Conservation (phyloP, 2,888 invertebrate genomes). For the Nomada flava region DNA sequence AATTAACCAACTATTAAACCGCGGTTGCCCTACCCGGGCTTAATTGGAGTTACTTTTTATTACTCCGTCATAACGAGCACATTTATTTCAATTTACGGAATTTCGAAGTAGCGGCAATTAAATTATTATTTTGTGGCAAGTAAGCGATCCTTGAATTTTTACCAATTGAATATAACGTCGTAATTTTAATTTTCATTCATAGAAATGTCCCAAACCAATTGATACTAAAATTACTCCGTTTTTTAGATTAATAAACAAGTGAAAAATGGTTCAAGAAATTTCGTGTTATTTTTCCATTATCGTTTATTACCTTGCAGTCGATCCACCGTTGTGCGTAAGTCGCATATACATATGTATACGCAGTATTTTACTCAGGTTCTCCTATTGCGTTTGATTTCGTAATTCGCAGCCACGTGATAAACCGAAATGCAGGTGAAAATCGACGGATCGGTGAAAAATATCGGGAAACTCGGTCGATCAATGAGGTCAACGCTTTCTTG, state of each 20-base stretch:
- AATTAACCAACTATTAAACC: slow-evolving; percentile 53
- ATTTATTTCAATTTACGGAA: background rate
- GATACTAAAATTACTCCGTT: too few species aligned
- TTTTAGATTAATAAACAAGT: too few species aligned
- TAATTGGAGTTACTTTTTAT: slow-evolving; percentile 35
- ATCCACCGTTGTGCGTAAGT: background rate
- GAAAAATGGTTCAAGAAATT: background rate
- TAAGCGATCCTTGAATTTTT: too few species aligned
- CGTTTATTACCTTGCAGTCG: background rate
- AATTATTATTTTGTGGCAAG: too few species aligned
- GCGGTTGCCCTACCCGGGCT: slow-evolving; percentile 1
- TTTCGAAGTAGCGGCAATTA: too few species aligned
- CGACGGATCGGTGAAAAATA: background rate
- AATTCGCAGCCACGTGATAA: too few species aligned
- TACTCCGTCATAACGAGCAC: background rate
- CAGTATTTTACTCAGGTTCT: background rate
- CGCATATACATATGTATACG: too few species aligned
- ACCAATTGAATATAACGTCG: too few species aligned
- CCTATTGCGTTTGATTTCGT: background rate
- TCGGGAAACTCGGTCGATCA: slow-evolving; percentile 1
- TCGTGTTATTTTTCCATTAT: background rate
- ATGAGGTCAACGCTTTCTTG: slow-evolving; percentile 54
- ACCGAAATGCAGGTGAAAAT: too few species aligned
- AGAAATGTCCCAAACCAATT: too few species aligned
- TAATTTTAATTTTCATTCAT: too few species aligned